phyloP scores from a whole-genome alignment of 2,888 invertebrate genomes.

The Polietes domitor region DNA sequence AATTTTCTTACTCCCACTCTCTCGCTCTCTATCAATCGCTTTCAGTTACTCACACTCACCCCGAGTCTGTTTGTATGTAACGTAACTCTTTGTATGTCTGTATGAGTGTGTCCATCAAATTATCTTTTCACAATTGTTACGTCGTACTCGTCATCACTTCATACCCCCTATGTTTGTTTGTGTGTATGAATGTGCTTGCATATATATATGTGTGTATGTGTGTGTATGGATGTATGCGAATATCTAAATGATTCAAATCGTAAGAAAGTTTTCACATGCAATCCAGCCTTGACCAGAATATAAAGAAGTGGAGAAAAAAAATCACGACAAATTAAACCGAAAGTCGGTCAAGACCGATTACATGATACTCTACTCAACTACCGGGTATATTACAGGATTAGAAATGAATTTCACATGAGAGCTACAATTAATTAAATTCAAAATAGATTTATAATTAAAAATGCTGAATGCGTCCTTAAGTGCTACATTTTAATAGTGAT shows the following conservation, averaged over 20 bases:
- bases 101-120: background rate
- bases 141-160: background rate
- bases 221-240: no score
- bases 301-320: slow-evolving; percentile 8
- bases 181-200: background rate
- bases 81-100: slow-evolving; percentile 10
- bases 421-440: no score
- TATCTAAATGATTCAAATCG: slow-evolving; percentile 25
- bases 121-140: slow-evolving; percentile 1
- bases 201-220: no score
- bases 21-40: background rate
- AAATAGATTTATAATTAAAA: no score
- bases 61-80: slow-evolving; percentile 10
- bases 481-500: no score
- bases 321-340: slow-evolving; percentile 15
- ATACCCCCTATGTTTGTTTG: background rate
- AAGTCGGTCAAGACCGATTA: slow-evolving; percentile 32
- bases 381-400: no score
- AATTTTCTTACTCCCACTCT: background rate
- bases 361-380: background rate
- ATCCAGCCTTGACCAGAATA: slow-evolving; percentile 27
- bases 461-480: no score
- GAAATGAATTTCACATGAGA: no score
- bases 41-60: background rate
- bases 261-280: slow-evolving; percentile 15